Percentiles rank a stretch among this genome's conserved stretches.
Evolutionary conservation across 2,113 vertebrate genomes (phyloP).

Genomic region (Aphelocoma coerulescens): DNA sequence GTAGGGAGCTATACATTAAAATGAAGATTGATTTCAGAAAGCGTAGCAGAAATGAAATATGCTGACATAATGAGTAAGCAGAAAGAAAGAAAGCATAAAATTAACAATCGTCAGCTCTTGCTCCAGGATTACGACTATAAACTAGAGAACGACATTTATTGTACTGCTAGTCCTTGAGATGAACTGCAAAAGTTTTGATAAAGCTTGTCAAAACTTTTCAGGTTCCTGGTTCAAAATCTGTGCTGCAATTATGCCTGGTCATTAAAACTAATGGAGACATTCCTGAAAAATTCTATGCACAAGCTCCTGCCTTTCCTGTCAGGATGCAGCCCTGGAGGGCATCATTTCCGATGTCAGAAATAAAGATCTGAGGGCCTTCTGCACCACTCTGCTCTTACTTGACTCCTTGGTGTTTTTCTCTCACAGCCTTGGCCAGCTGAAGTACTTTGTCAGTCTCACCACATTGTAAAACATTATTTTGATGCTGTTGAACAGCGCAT

Average conservation of each 20-base stretch:
- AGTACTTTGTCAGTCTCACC: not conserved
- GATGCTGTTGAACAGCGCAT: not conserved
- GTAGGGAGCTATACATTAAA: slow-evolving; percentile 31
- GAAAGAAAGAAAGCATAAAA: slow-evolving; percentile 48
- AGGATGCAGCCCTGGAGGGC: not conserved
- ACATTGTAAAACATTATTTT: not conserved
- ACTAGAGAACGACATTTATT: slow-evolving; percentile 33
- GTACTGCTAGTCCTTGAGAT: slow-evolving; percentile 7
- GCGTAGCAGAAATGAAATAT: slow-evolving; percentile 7
- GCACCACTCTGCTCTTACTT: rapidly evolving
- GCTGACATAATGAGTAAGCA: slow-evolving; percentile 37
- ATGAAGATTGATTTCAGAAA: slow-evolving; percentile 41
- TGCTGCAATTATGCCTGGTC: not conserved
- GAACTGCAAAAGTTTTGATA: slow-evolving; percentile 16
- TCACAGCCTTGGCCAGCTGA: not conserved
- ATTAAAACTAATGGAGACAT: not conserved
- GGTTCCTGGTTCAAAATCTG: not conserved
- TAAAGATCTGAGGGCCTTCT: not conserved
- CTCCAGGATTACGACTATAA: slow-evolving; percentile 1
- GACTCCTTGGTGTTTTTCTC: not conserved
- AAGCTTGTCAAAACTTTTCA: not conserved
- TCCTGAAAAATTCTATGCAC: not conserved
- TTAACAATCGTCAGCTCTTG: slow-evolving; percentile 21
- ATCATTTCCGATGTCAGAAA: not conserved
- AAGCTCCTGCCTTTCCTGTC: not conserved